Conservation (phyloP, 1,140 invertebrate species). For the Drosophila melanica region DNA sequence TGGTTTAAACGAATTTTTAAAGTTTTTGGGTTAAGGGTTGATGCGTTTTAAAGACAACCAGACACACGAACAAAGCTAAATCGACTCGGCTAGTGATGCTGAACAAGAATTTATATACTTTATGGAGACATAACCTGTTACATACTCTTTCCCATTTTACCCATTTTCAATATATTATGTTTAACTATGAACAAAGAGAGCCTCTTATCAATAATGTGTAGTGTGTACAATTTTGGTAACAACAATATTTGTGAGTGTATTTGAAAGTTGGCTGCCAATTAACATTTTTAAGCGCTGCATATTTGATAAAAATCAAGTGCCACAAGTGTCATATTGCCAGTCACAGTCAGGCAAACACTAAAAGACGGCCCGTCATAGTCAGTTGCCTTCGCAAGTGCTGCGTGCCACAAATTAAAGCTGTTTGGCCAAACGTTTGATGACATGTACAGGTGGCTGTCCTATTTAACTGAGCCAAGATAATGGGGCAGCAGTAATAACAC, state of each 20-base stretch:
- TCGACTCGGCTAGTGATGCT: too few species aligned
- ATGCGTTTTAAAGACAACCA: too few species aligned
- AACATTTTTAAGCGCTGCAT: slow-evolving; percentile 56
- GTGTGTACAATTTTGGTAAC: too few species aligned
- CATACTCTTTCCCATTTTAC: too few species aligned
- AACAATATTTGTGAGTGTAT: slow-evolving; percentile 25
- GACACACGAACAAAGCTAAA: too few species aligned
- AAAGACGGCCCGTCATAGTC: slow-evolving; percentile 7
- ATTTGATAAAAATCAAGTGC: slow-evolving; percentile 58
- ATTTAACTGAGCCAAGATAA: slow-evolving; percentile 17
- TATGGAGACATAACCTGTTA: too few species aligned
- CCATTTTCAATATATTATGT: too few species aligned
- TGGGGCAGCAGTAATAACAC: neutral
- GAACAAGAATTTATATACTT: too few species aligned
- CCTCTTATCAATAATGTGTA: too few species aligned
- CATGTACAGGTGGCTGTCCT: slow-evolving; percentile 40
- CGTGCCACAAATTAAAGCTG: slow-evolving; percentile 35
- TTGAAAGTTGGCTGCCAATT: slow-evolving; percentile 66
- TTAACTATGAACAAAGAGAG: too few species aligned
- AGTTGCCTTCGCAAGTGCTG: slow-evolving; percentile 15
- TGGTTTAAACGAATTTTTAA: too few species aligned
- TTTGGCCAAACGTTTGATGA: slow-evolving; percentile 14
- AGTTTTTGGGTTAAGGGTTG: too few species aligned
- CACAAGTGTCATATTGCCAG: slow-evolving; percentile 61
- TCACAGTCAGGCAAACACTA: slow-evolving; percentile 35